Conservation (phyloP, 2,888 invertebrate genomes). For the Watsonalla cultraria region DNA sequence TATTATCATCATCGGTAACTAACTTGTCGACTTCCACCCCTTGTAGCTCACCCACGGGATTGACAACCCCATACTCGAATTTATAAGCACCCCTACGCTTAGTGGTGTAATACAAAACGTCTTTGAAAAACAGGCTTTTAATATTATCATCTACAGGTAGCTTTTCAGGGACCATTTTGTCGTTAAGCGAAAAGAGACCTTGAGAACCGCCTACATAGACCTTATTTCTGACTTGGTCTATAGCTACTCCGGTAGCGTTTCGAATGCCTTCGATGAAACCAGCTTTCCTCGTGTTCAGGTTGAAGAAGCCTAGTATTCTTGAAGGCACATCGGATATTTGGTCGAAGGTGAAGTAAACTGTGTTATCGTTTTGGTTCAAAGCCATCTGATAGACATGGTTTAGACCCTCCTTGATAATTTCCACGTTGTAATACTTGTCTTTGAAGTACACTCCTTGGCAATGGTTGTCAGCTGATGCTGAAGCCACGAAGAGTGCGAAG, state of each 20-base stretch:
- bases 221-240: conserved; percentile 50
- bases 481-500: conserved; percentile 24
- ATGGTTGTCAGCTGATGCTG: conserved; percentile 31
- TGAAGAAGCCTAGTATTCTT: conserved; percentile 43
- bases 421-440: conserved; percentile 48
- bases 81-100: conserved; percentile 42
- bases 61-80: conserved; percentile 49
- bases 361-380: conserved; percentile 51
- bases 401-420: conserved; percentile 59
- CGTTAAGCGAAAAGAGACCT: conserved; percentile 53
- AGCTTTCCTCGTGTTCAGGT: conserved; percentile 35
- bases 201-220: conserved; percentile 57
- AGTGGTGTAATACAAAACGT: conserved; percentile 51
- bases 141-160: conserved; percentile 54
- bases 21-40: conserved; percentile 44
- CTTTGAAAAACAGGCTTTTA: conserved; percentile 46
- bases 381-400: conserved; percentile 49
- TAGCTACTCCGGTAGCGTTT: conserved; percentile 57
- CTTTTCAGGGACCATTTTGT: conserved; percentile 43
- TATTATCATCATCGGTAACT: conserved; percentile 54
- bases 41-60: conserved; percentile 39
- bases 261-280: conserved; percentile 50
- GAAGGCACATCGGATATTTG: conserved; percentile 37
- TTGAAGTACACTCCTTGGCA: conserved; percentile 52
- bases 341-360: conserved; percentile 58